Base-by-base conservation (phyloP, 2,888 invertebrate species). In the Amphipyra berbera region DNA sequence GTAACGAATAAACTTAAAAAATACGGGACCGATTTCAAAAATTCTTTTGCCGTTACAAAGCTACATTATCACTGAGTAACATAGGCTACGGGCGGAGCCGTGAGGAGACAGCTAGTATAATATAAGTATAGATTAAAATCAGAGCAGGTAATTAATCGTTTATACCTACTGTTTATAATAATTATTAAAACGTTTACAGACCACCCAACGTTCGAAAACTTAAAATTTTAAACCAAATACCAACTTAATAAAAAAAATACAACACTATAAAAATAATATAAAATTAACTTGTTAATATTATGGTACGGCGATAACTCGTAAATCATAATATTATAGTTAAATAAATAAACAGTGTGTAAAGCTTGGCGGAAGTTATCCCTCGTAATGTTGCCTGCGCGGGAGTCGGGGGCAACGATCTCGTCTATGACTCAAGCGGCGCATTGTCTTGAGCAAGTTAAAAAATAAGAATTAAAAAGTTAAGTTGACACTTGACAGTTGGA, bases 361-460 rank as follows among this genome's bases (percentile, higher is more conserved):
- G 73, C 58, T 77, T 76, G 75, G 66, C 85, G 87, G 86, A 87
- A 84, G 84, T 80, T 73, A 79, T 82, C 76, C 82, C 72, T 73
- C 53, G 76, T 70, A 81, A 75, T 81, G 48, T 76, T 83, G 71
- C 46, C 82, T 84, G 90, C 87, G 91, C 91, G 90, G 91, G 91
- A 92, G 90, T 82, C 88, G 90, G 70, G 91, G 86, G 88, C 92
- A 91, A 88, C 78, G 92, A 57, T 87, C 92, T 84, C 78, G 70
- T 83, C 81, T 84, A 82, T 90, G 92, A 92, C 87, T 92, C 90
- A 88, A 64, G 79, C 77, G 61, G 58, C 50, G 79, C 82, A 81
- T 82, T 85, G 86, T 85, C 82, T 78, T 70, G 73, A 53, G 59
- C 58, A 69, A 40, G 68, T 50, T 53, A 61, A 68, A 63, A 70